Base-by-base conservation (phyloP, 2,797 vertebrate genomes). In the Sparus aurata region DNA sequence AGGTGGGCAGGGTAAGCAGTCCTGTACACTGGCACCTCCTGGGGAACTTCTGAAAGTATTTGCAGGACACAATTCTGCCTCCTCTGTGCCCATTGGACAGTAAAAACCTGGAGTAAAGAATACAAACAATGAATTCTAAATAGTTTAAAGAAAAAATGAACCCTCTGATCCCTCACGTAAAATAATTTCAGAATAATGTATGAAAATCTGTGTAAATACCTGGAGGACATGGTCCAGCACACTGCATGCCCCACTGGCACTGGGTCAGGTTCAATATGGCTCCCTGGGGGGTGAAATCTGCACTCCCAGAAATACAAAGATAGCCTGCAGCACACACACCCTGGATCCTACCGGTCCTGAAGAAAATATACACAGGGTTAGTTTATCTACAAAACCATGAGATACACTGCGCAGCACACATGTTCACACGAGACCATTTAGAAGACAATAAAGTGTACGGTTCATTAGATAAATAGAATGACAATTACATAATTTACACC, bases 261-360 rank as follows among this genome's bases (percentile, higher is more conserved):
- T 85, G 91, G 12, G 89, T 87, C 52, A 79, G 53, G 75, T 91
- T 88, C 16, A 73, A 75, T 34, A 89, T 69, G 23, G 66, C 34
- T 10, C 91, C 92, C 23, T 87, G 93, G 2, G 96, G 95, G 3
- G 86, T 92, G 61, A 95, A 89, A 67, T 96, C 96, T 15, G 95
- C 92, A 85, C 97, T 97, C 5, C 97, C 96, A 76, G 96, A 94
- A 58, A 96, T 52, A 89, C 97, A 99, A 87, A 98, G 89, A 77
- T 95, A 97, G 4, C 97, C 97, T 22, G 96, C 96, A 57, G 97
- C 95, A 87, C 98, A 99, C 20, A 69, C 77, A 1, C 96, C 97
- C 85, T 95, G 93, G 64, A 98, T 89, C 79, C 77, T 95, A 2
- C 97, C 97, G 0, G 78, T 93, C 91, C 97, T 99, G 80, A 17